These are phyloP conservation scores for Trematocara macrostoma DNA, from an alignment of 2,113 vertebrate genomes.

Conservation along the genomic window DNA sequence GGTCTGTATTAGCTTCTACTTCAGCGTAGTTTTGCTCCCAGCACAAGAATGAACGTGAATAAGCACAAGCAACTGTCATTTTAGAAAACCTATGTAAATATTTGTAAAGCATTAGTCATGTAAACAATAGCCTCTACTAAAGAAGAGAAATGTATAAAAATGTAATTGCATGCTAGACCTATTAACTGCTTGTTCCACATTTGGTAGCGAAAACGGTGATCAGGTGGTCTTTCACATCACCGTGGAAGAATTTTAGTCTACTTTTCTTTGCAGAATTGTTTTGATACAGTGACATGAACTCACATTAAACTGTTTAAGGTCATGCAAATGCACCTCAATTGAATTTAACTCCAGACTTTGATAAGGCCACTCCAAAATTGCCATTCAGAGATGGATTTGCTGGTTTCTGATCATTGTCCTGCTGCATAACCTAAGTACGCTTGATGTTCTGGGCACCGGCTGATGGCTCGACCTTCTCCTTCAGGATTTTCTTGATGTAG, in stretches of 20 bases:
- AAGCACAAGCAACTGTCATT: accelerated
- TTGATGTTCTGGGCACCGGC: not conserved
- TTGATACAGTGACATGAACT: not conserved
- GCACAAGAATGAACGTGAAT: not conserved
- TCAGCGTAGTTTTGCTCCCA: accelerated
- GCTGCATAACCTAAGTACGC: not conserved
- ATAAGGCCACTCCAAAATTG: not conserved
- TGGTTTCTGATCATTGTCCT: not conserved
- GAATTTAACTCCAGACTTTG: not conserved
- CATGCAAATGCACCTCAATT: not conserved
- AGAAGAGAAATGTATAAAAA: not conserved
- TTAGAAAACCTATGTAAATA: not conserved
- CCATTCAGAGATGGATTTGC: not conserved
- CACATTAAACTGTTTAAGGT: not conserved
- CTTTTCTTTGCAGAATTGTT: not conserved
- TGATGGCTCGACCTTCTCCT: not conserved
- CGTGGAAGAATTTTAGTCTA: not conserved
- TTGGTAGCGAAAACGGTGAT: accelerated
- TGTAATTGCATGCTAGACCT: not conserved
- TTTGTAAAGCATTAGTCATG: not conserved
- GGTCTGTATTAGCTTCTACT: not conserved
- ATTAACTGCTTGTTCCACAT: not conserved
- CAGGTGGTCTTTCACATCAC: not conserved
- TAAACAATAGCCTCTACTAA: not conserved
- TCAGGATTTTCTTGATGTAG: not conserved